A percentile compares a stretch with the other conserved stretches of the same genome.
These are phyloP conservation scores for Drosophila nigricruria DNA, from an alignment of 2,888 invertebrate genomes.

Conservation along the genomic window DNA sequence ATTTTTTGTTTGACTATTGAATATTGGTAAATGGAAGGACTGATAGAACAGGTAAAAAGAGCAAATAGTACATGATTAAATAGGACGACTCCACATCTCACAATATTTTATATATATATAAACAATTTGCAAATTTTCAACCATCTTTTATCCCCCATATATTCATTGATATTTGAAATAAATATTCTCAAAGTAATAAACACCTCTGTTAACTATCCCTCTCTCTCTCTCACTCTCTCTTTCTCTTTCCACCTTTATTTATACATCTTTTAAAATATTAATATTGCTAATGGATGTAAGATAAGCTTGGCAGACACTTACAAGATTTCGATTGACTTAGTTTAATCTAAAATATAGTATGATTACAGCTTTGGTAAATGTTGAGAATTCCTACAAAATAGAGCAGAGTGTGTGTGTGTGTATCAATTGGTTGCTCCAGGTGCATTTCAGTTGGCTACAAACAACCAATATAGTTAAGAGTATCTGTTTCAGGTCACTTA, in stretches of 20 bases:
- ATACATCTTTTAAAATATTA: neutral
- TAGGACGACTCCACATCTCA: too few relatives aligned
- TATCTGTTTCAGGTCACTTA: slow-evolving; percentile 62
- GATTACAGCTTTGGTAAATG: neutral
- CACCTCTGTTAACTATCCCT: too few relatives aligned
- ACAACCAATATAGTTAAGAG: slow-evolving; percentile 25
- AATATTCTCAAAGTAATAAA: too few relatives aligned
- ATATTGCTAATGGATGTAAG: neutral
- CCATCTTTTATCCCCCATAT: too few relatives aligned
- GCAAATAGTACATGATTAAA: too few relatives aligned
- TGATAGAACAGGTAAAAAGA: neutral
- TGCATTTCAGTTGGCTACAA: slow-evolving; percentile 20
- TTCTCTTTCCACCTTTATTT: neutral
- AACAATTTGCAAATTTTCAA: too few relatives aligned
- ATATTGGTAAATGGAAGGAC: neutral
- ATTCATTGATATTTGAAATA: too few relatives aligned
- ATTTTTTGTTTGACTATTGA: too few relatives aligned
- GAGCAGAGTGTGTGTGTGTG: slow-evolving; percentile 31
- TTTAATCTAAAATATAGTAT: neutral
- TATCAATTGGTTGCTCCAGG: slow-evolving; percentile 28
- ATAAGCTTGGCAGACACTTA: neutral
- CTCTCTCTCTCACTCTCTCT: neutral
- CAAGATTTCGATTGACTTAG: neutral
- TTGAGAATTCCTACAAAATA: slow-evolving; percentile 3
- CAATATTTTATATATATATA: too few relatives aligned